Evolutionary conservation across 2,797 vertebrate species (phyloP).

Genomic region (Hemibagrus guttatus): DNA sequence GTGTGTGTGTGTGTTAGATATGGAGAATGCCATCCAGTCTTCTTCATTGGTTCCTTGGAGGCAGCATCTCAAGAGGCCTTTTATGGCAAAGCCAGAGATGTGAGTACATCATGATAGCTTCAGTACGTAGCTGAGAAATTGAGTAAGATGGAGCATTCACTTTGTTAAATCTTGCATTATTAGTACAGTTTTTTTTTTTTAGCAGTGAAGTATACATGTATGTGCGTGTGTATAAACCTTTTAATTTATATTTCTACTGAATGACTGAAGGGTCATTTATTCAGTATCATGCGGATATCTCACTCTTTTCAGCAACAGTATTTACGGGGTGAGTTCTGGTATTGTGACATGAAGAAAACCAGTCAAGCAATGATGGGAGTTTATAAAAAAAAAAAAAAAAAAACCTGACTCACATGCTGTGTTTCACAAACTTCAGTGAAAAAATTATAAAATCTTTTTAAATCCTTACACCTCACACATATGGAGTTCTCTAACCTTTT

Average conservation of each 20-base stretch:
- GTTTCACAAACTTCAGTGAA: conserved; percentile 28
- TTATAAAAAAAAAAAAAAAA: neutral
- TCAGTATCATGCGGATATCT: neutral
- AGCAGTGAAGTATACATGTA: too few relatives aligned
- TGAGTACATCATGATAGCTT: conserved; percentile 75
- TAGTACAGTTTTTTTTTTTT: neutral
- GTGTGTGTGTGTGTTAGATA: conserved; percentile 79
- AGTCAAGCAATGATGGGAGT: neutral
- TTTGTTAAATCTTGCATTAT: neutral
- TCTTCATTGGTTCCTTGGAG: conserved; percentile 98
- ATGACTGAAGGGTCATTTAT: neutral
- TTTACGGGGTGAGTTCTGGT: neutral
- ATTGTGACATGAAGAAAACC: neutral
- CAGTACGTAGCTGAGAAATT: neutral
- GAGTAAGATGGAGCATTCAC: neutral
- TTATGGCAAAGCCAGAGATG: conserved; percentile 98
- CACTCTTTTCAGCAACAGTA: neutral
- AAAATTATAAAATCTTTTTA: neutral
- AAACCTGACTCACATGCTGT: conserved; percentile 16
- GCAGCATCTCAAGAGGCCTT: conserved; percentile 99
- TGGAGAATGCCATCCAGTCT: conserved; percentile 97
- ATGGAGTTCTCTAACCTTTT: conserved; percentile 39
- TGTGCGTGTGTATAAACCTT: too few relatives aligned
- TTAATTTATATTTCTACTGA: neutral
- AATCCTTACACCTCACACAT: conserved; percentile 24